Base-by-base conservation (phyloP, 2,797 vertebrate genomes). In the Bufotes viridis region DNA sequence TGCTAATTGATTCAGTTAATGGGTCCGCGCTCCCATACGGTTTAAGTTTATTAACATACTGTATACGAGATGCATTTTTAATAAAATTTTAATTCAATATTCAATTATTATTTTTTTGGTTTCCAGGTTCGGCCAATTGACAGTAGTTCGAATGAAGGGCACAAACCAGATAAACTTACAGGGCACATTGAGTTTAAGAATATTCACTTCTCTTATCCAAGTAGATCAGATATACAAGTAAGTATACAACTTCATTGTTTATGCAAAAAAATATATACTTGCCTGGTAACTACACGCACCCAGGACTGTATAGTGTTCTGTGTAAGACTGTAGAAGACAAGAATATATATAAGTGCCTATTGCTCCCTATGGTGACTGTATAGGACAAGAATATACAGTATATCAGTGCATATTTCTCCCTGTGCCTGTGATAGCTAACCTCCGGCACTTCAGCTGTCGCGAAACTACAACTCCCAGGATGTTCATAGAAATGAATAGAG, bases 161-260 rank as follows among this genome's bases (percentile, higher is more conserved):
- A 92, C 92, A 96, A 95, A 90, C 94, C 94, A 79, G 94, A 95
- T 49, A 87, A 78, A 61, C 92, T 96, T 69, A 17, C 90, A 92
- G 95, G 95, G 91, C 94, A 93, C 83, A 94, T 95, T 88, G 95
- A 96, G 93, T 96, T 96, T 92, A 94, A 94, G 91, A 95, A 96
- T 82, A 91, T 97, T 78, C 92, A 95, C 87, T 97, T 97, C 91
- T 93, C 84, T 87, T 97, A 97, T 89, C 96, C 96, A n/a, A 94
- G 95, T 87, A 95, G 96, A 91, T 93, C 93, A 86, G 94, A 96
- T 87, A 84, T 93, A 83, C 93, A 94, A 91, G 95, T 96, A 92
- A 87, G 92, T 87, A 22, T 34, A 8, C 78, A 53, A 34, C 42
- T 55, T 29, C 29, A 15, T 15, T 29, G 14, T 70, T 42, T 2